phyloP scores from a whole-genome alignment of 2,113 vertebrate species.

The Pelusios castaneus region DNA sequence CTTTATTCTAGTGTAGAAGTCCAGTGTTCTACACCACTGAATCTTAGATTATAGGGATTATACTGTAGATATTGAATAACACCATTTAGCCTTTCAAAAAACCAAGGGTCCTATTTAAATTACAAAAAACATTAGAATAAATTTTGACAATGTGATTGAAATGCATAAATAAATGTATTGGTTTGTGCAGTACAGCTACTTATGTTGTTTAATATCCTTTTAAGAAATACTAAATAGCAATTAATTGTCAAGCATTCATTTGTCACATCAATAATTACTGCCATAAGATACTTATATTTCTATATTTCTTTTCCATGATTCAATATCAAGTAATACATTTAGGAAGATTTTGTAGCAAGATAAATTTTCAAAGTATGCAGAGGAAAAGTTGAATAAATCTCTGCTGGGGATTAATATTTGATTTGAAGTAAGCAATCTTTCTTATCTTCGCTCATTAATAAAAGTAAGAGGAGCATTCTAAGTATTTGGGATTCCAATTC shows the following conservation, averaged over 20 bases:
- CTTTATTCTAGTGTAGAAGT: background rate
- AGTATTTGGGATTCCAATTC: conserved; percentile 60
- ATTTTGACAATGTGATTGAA: background rate
- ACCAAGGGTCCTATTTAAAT: background rate
- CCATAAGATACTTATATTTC: background rate
- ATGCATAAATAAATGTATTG: background rate
- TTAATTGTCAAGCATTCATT: background rate
- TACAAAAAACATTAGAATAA: background rate
- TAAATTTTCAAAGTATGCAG: background rate
- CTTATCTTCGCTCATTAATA: conserved; percentile 89
- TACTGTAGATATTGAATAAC: background rate
- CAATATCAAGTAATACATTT: background rate
- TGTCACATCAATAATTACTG: background rate
- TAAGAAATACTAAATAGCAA: background rate
- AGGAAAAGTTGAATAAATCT: background rate
- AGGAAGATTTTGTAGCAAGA: background rate
- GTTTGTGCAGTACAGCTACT: background rate
- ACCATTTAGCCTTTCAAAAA: background rate
- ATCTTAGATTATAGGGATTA: background rate
- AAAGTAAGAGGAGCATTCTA: conserved; percentile 73
- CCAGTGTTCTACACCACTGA: background rate
- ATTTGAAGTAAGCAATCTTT: conserved; percentile 23
- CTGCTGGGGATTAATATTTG: background rate
- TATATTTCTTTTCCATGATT: background rate
- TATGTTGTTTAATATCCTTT: background rate